Evolutionary conservation across 2,113 vertebrate genomes (phyloP).

Genomic region (Mustelus asterias): DNA sequence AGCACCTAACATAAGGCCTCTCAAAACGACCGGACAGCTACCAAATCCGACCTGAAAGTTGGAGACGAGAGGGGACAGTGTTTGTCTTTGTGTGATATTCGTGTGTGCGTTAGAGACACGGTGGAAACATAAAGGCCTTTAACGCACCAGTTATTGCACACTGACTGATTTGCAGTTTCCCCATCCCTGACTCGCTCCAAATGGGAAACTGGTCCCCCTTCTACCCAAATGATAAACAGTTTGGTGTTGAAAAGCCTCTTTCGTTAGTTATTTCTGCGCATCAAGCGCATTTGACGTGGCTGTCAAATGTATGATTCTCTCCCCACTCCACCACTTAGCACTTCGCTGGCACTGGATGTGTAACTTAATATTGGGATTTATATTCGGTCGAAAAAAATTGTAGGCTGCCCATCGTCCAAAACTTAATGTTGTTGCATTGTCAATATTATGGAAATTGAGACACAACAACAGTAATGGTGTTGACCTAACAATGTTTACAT

Average conservation of each 20-base stretch:
- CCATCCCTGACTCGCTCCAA: neutral
- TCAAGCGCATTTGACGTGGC: neutral
- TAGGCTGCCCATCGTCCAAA: neutral
- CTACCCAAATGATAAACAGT: neutral
- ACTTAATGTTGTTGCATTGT: neutral
- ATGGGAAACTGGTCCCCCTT: neutral
- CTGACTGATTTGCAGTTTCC: neutral
- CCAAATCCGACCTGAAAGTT: slow-evolving; percentile 30
- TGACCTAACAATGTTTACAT: neutral
- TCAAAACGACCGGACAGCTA: neutral
- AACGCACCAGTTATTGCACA: neutral
- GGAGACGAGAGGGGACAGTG: neutral
- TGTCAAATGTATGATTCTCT: slow-evolving; percentile 2
- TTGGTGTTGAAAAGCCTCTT: neutral
- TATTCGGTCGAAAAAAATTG: neutral
- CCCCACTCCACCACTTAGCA: neutral
- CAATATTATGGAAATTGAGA: neutral
- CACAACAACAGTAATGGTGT: neutral
- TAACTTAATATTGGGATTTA: slow-evolving; percentile 7
- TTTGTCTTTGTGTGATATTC: slow-evolving; percentile 16
- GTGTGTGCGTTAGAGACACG: neutral
- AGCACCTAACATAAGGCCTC: neutral
- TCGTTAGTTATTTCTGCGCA: neutral
- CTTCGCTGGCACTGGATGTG: neutral
- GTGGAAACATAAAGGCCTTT: slow-evolving; percentile 23